These are phyloP conservation scores for Tetragonisca angustula DNA, from an alignment of 2,888 invertebrate genomes.

Conservation along the genomic window DNA sequence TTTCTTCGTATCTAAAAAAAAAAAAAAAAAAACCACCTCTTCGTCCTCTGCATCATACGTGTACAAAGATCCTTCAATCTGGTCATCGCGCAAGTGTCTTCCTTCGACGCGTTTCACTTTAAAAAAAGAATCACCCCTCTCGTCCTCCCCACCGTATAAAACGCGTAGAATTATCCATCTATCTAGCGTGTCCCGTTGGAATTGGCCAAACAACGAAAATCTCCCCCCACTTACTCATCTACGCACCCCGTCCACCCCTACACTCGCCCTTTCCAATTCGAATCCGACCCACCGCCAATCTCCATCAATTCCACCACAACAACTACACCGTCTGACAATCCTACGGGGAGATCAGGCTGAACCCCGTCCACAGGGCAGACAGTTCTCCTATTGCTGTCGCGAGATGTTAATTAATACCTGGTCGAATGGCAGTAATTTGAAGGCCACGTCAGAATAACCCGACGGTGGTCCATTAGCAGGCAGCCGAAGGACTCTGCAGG, in stretches of 20 bases:
- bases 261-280: neutral
- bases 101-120: neutral
- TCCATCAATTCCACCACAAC: neutral
- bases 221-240: no score
- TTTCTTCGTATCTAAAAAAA: no score
- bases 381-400: slow-evolving; percentile 29
- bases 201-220: neutral
- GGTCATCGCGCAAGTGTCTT: no score
- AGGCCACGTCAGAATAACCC: slow-evolving; percentile 63
- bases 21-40: no score
- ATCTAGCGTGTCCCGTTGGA: no score
- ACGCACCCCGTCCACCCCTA: no score
- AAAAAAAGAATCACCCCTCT: neutral
- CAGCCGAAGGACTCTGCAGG: neutral
- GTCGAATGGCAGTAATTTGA: slow-evolving; percentile 70
- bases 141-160: neutral
- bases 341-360: neutral
- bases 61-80: no score
- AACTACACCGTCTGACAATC: slow-evolving; percentile 2
- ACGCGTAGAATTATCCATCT: no score
- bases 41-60: no score
- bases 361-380: neutral
- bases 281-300: neutral
- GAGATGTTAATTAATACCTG: slow-evolving; percentile 73
- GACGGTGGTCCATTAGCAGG: slow-evolving; percentile 48